Base-by-base conservation (phyloP, 2,113 vertebrate genomes). In the Gnathonemus echidnorhynchus region DNA sequence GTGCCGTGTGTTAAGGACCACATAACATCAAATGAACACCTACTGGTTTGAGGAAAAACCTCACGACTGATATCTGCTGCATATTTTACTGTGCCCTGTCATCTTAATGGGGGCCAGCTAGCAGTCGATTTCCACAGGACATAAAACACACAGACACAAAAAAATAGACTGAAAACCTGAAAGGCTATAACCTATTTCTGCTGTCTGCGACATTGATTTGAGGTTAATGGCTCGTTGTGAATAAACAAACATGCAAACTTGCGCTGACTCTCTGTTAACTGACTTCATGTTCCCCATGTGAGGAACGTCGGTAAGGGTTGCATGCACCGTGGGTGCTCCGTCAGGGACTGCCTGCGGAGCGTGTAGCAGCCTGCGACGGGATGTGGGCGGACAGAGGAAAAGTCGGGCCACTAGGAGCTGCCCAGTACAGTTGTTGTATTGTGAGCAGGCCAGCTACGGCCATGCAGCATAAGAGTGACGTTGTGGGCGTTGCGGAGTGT, bases 381-480 rank as follows among this genome's bases (percentile, higher is more conserved):
- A 52, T 31, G 48, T 17, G 66, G 58, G 62, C n/a, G 1, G 31
- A 1, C n/a, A 42, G 88, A 42, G 77, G 45, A 80, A 52, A 9
- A 24, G 8, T 10, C 9, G 2, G 50, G 5, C 90, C 91, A 91
- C 93, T 92, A 66, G 50, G 92, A 15, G 90, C 70, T 48, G 89
- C 35, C 9, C 88, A 89, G 91, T 94, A 95, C 94, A 95, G 93
- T 93, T 91, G 89, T 88, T 91, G 93, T 84, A 93, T 96, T 95
- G 95, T 94, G 48, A 88, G 86, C 46, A 39, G 89, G 35, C 19
- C 9, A 11, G 39, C 21, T 49, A 10, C 15, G 52, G 53, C 52
- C 31, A 15, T 53, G 89, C 6, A n/a, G 19, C 11, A 13, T 77
- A 42, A 15, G 74, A 42, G 74, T 15, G 35, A 48, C n/a, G 50